Percentiles rank a stretch among this genome's conserved stretches.
phyloP scores from a whole-genome alignment of 2,888 invertebrate genomes.

The Isoperla grammatica region DNA sequence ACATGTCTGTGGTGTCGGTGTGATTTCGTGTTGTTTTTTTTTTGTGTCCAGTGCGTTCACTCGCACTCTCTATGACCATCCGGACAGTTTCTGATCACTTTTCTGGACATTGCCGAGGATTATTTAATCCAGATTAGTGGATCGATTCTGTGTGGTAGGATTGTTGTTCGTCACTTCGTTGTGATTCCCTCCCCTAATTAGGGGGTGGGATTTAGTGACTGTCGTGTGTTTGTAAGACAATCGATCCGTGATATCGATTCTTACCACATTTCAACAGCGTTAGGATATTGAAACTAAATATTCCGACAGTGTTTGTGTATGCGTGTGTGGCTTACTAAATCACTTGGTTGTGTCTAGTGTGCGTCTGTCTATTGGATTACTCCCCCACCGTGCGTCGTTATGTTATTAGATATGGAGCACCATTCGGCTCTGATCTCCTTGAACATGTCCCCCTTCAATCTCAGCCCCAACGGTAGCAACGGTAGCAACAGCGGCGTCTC shows the following conservation, averaged over 20 bases:
- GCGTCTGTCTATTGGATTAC: conserved; percentile 1
- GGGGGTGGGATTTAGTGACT: conserved; percentile 6
- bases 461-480: conserved; percentile 67
- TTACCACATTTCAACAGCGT: neutral
- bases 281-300: conserved; percentile 31
- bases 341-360: conserved; percentile 7
- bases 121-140: too few species aligned
- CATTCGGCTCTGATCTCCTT: conserved; percentile 69
- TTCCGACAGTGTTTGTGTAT: conserved; percentile 35
- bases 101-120: too few species aligned
- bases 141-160: neutral
- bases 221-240: neutral
- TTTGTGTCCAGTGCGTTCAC: too few species aligned
- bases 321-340: conserved; percentile 2
- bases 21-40: too few species aligned
- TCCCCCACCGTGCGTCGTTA: conserved; percentile 35
- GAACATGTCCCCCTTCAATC: conserved; percentile 80
- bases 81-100: too few species aligned
- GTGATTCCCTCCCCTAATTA: conserved; percentile 35
- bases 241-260: too few species aligned
- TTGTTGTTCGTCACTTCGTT: conserved; percentile 40
- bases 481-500: conserved; percentile 44
- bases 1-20: too few species aligned
- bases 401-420: conserved; percentile 78
- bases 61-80: too few species aligned